These are phyloP conservation scores for Falco punctatus DNA, from an alignment of 2,113 vertebrate species.

Conservation along the genomic window DNA sequence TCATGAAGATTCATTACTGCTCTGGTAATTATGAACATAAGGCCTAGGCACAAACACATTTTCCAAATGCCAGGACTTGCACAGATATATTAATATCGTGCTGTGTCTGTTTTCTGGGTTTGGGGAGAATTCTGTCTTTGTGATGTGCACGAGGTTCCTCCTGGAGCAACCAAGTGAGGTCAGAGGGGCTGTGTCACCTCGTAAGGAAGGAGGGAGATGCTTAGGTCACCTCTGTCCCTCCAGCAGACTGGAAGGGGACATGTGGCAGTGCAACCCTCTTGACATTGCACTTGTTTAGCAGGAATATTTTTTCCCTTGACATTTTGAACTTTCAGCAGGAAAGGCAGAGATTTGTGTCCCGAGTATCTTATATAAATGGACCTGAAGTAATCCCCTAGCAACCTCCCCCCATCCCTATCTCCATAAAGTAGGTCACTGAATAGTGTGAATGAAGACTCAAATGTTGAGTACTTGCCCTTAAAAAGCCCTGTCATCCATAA, in stretches of 20 bases:
- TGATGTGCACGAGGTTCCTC: rapidly evolving
- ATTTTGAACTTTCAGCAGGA: not conserved
- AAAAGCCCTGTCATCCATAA: not conserved
- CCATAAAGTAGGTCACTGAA: not conserved
- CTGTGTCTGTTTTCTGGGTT: not conserved
- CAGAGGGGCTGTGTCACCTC: not conserved
- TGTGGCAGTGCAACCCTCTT: not conserved
- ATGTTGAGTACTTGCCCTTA: not conserved
- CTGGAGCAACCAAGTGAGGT: not conserved
- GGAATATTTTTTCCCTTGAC: not conserved
- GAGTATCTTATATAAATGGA: not conserved
- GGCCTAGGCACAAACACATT: not conserved
- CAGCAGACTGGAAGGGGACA: rapidly evolving
- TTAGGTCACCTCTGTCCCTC: not conserved
- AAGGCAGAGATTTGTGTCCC: not conserved
- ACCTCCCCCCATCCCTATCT: not conserved
- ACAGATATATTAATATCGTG: not conserved
- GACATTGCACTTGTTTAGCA: not conserved
- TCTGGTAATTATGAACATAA: constrained; percentile 25
- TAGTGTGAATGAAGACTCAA: not conserved
- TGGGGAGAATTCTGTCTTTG: not conserved
- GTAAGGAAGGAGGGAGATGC: not conserved
- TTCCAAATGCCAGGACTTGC: constrained; percentile 6
- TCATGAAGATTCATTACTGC: constrained; percentile 15
- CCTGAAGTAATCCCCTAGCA: constrained; percentile 18